Percentiles rank a stretch among this genome's conserved stretches.
These are phyloP conservation scores for Fulmarus glacialis DNA, from an alignment of 2,113 vertebrate genomes.

Conservation along the genomic window DNA sequence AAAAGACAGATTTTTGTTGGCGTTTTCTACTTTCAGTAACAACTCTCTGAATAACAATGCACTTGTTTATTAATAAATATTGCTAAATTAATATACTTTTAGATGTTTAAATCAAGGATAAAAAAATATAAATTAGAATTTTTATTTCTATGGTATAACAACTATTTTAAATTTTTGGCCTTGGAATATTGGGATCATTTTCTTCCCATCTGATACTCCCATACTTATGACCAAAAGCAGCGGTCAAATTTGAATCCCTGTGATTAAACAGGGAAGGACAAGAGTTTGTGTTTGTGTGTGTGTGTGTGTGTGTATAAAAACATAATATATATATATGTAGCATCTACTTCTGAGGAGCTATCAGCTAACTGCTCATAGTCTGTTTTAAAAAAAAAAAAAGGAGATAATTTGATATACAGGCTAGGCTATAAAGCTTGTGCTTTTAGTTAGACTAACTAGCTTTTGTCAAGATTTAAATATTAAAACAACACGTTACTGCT, in stretches of 20 bases:
- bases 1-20: constrained; percentile 33
- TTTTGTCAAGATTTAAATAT: not conserved
- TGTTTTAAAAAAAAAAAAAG: not conserved
- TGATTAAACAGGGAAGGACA: not conserved
- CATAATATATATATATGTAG: not conserved
- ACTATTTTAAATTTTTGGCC: not conserved
- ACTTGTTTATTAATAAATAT: not conserved
- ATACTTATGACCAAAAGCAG: not conserved
- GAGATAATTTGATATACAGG: not conserved
- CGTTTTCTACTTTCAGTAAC: not conserved
- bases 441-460: not conserved
- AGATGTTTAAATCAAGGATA: not conserved
- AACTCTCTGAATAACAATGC: not conserved
- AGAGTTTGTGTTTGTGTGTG: not conserved
- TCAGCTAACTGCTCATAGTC: not conserved
- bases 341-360: not conserved
- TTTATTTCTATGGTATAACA: not conserved
- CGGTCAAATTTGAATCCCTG: not conserved
- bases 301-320: not conserved
- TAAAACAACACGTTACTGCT: not conserved
- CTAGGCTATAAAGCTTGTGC: not conserved
- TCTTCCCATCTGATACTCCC: not conserved
- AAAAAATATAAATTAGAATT: not conserved
- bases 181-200: not conserved
- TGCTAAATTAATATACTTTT: not conserved